Evolutionary conservation across 2,888 invertebrate genomes (phyloP), one percentile per base, ranked within the genome.

Genomic region (Hesperia comma): DNA sequence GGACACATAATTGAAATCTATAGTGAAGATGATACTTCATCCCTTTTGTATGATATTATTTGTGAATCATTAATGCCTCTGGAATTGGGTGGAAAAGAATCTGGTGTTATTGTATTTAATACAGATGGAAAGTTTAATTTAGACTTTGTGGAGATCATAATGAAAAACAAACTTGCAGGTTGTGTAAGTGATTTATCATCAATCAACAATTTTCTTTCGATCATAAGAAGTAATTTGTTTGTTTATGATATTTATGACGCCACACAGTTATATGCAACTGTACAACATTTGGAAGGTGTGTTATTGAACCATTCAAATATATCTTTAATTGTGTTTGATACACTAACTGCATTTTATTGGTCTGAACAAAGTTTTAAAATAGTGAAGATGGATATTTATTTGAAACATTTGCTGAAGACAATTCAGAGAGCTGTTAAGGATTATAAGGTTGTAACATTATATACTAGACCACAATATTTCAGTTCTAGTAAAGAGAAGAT

Each of bases 391-490:
- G 92, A 94, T 82, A 72, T 76, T 0, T 94, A 94, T 75, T 61
- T 93, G 7, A 93, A 87, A 77, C 88, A 87, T 73, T 73, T 90
- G 75, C 76, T 91, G 61, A 74, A 73, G 69, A 76, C 80, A 7
- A 80, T 94, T 69, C 90, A 90, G 79, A 90, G 85, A 75, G 82
- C 88, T 61, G 86, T 88, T 21, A 88, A 87, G 76, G 90, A 91
- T 72, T 92, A 91, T 72, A 93, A 93, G 80, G 79, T 93, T 56
- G 80, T 84, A 55, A 82, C 93, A 61, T 73, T 94, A 41, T 95
- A 93, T 74, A 94, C 93, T 61, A 92, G 88, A 80, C 93, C 93
- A 54, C 84, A 81, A 74, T 89, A 94, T 79, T 94, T 93, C 77
- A 82, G 81, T 75, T 90, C 93, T 51, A 88, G 70, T 71, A 91